Evolutionary conservation across 2,888 invertebrate species (phyloP), one percentile per base, ranked within the genome.

Genomic region (Eumerus sabulonum): DNA sequence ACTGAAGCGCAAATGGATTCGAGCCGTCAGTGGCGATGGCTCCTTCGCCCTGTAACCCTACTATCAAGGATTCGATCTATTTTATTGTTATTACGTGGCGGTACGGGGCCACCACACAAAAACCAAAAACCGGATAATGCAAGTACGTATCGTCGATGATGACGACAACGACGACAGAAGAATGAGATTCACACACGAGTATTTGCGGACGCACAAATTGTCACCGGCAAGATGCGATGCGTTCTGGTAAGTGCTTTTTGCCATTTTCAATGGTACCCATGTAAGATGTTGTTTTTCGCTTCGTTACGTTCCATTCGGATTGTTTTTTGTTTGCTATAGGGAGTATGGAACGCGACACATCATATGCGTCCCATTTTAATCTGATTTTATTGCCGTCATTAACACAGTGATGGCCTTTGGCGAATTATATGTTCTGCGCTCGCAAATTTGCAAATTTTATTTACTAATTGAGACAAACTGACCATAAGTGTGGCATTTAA

Each of bases 381-480:
- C 64, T 70, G 74, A 79, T 70, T 79, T 79, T 79, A 79, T 74
- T 64, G 68, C 53, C 14, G 16, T 64, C 74, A 79, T 79, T 79
- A 70, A 64, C 64, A 54, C 50, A 11, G 40, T 40, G 63, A 64
- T 70, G 74, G 79, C 57, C 63, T 71, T 62, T 51, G 60, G 57
- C 73, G 73, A 77, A 67, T 74, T 79, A 72, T 79, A 64, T 16
- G 64, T 16, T 35, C 50, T 64, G 51, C 40, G 68, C 54, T 74
- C 56, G 54, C 79, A 74, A 79, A 73, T 79, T 77, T 59, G 68
- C 48, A 42, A 64, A 74, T 74, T 74, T 73, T 63, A 79, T 74
- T 79, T 60, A 36, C 74, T 79, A 79, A 79, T 79, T 79, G 79
- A 79, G 79, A 79, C 79, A 79, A 79, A 79, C 74, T 79, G 63